A percentile compares a stretch with the other conserved stretches of the same genome.
Evolutionary conservation across 2,888 invertebrate genomes (phyloP).

Genomic region (Tinea trinotella): DNA sequence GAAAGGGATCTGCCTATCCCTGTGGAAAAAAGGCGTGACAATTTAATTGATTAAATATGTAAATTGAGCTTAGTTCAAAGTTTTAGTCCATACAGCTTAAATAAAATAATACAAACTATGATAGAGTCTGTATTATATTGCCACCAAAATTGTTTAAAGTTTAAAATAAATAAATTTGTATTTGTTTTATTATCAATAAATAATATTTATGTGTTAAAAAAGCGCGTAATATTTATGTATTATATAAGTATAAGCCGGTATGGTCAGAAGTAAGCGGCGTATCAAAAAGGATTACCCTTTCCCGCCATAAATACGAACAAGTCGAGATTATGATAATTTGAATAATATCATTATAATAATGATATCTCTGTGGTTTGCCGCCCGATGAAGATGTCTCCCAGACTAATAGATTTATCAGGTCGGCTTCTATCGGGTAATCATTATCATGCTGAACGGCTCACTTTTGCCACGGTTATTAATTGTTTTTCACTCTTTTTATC

Average conservation of each 20-base stretch:
- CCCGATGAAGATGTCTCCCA: constrained; percentile 47
- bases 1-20: too few species aligned
- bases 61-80: too few species aligned
- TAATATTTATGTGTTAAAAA: neutral
- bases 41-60: too few species aligned
- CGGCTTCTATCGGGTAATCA: constrained; percentile 25
- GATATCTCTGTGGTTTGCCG: constrained; percentile 40
- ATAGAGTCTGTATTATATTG: too few species aligned
- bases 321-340: constrained; percentile 64
- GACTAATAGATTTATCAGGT: constrained; percentile 63
- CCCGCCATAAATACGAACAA: constrained; percentile 58
- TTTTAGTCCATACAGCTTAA: too few species aligned
- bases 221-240: neutral
- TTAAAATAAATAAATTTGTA: too few species aligned
- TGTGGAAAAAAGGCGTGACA: too few species aligned
- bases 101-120: too few species aligned
- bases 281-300: constrained; percentile 56
- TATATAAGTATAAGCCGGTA: too few species aligned
- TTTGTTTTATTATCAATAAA: neutral
- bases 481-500: too few species aligned
- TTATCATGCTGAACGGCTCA: neutral
- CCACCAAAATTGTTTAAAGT: too few species aligned
- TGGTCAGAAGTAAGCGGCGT: constrained; percentile 43
- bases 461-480: too few species aligned
- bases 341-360: constrained; percentile 68